These are phyloP conservation scores for Acleris laterana DNA, from an alignment of 2,888 invertebrate genomes.

Conservation along the genomic window DNA sequence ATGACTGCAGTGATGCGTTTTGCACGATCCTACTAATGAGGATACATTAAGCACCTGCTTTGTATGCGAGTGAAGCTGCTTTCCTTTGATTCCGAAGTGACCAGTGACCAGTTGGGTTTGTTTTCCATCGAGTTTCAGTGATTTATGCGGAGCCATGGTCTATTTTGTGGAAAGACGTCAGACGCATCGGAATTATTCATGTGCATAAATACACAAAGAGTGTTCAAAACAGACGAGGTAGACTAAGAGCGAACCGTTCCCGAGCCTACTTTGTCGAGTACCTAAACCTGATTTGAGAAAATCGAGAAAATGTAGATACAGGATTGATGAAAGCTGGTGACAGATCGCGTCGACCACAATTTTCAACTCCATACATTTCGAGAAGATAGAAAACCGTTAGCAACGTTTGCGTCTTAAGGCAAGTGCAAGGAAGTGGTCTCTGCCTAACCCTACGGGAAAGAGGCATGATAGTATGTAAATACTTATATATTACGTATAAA, in stretches of 20 bases:
- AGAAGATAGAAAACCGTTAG: too few species aligned
- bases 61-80: constrained; percentile 45
- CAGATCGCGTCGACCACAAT: too few species aligned
- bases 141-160: constrained; percentile 28
- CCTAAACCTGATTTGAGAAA: too few species aligned
- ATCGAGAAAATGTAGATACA: too few species aligned
- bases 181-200: constrained; percentile 32
- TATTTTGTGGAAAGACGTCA: constrained; percentile 35
- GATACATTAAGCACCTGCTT: constrained; percentile 46
- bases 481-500: too few species aligned
- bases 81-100: constrained; percentile 41
- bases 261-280: not conserved
- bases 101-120: constrained; percentile 20
- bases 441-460: too few species aligned
- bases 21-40: constrained; percentile 46
- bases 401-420: too few species aligned
- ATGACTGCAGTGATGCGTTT: constrained; percentile 41
- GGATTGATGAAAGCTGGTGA: too few species aligned
- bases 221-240: constrained; percentile 26
- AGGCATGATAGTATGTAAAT: too few species aligned
- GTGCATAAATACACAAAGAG: constrained; percentile 12
- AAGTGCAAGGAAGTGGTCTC: too few species aligned
- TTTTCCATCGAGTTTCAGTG: constrained; percentile 13
- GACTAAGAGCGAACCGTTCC: not conserved
- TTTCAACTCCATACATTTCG: too few species aligned